Base-by-base conservation (phyloP, 2,113 vertebrate genomes). In the Vombatus ursinus region DNA sequence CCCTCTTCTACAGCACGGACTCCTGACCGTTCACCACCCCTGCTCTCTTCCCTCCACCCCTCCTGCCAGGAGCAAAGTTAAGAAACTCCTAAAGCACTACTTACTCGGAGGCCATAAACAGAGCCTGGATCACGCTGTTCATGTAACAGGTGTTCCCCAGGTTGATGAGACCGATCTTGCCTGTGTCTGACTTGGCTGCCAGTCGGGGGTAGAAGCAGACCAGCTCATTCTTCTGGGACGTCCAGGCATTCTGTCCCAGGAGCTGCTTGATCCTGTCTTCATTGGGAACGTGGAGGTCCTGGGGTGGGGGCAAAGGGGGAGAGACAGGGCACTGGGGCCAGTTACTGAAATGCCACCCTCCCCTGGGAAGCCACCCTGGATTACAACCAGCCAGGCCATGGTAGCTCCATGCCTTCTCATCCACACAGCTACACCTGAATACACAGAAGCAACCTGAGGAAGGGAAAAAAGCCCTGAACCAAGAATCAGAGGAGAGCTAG, bases 21-120 rank as follows among this genome's bases (percentile, higher is more conserved):
- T n/a, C 68, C n/a, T 23, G n/a, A 19, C 7, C 8, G 7, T 22
- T 84, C 68, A 8, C n/a, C 2, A 8, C 22, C 68, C 19, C 44
- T 19, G 37, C n/a, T 23, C 68, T 44, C n/a, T 44, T 8, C 68
- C n/a, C n/a, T 84, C 19, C 3, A 6, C 23, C n/a, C n/a, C 68
- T 84, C n/a, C n/a, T 8, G 19, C 57, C 31, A 90, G 48, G 31
- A n/a, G 22, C 50, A 84, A 84, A 68, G 61, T 37, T 68, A 68
- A 68, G 31, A 68, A 95, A 92, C 48, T 7, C 19, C 28, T 1
- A 50, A 61, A 84, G 89, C 37, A 92, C 77, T 95, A 98, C 99
- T 97, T 99, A 99, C 99, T 99, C 99, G 0, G 99, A 99, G 94
- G 99, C 99, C 99, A 99, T 99, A 97, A 99, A 99, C 90, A 99